Base-by-base conservation (phyloP, 2,113 vertebrate genomes). In the Trematomus loennbergii region DNA sequence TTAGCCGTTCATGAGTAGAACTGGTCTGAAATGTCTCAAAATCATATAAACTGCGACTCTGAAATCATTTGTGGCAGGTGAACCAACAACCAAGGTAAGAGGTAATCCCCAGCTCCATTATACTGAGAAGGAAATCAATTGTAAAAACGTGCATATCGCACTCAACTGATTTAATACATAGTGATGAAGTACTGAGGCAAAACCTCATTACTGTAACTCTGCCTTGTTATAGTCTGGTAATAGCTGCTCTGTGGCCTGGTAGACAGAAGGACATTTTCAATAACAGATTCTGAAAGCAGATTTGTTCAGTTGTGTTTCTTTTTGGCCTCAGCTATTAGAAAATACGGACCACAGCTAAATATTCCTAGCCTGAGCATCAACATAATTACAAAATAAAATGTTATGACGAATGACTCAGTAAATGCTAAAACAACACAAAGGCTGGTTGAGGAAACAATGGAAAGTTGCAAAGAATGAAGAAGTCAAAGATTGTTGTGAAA, bases 101-200 rank as follows among this genome's bases (percentile, higher is more conserved):
- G 18, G 55, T 62, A 59, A 69, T 53, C 7, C 11, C 20, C 17
- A 40, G 45, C 58, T 63, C 40, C 29, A 50, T 63, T 52, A 46
- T 29, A 59, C 29, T 53, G 45, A 12, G 20, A 17, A 29, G 3
- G 29, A 29, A 29, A 29, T 29, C 29, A 29, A 20, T 57, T 69
- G 25, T 69, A 55, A 68, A 55, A 59, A 55, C 25, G 12, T 15
- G 25, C 20, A 68, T 46, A 53, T 60, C n/a, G 13, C 45, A 9
- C 64, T 18, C 15, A 45, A n/a, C 16, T 45, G 25, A 25, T 22
- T 59, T 29, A 72, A 72, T 10, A 59, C 69, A 48, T 45, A 59
- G 55, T 9, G 54, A 65, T 64, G 40, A 12, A 36, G 43, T 9
- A 18, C 36, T 60, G 46, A 36, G 69, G 60, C 22, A 36, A 49